These are phyloP conservation scores for Charina bottae DNA, from an alignment of 2,113 vertebrate genomes.

Conservation along the genomic window DNA sequence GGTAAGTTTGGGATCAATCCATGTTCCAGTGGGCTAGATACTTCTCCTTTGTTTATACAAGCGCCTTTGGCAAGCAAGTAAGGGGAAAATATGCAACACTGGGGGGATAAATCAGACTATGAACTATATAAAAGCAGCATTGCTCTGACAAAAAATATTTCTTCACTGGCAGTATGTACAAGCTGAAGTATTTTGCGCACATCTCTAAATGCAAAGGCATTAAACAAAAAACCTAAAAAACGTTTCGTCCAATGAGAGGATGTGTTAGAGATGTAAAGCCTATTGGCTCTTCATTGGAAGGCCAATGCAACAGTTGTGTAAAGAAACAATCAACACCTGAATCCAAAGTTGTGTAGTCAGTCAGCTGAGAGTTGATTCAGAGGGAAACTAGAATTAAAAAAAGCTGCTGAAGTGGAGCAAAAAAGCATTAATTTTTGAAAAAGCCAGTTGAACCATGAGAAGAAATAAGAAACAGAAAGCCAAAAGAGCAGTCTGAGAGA, in stretches of 20 bases:
- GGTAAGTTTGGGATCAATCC: background rate
- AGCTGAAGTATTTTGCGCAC: background rate
- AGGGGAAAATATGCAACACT: background rate
- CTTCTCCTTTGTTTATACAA: conserved; percentile 11
- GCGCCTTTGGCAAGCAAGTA: background rate
- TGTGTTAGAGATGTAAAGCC: background rate
- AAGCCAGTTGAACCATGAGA: background rate
- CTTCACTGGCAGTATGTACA: background rate
- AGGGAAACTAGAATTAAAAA: background rate
- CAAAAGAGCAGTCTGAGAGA: background rate
- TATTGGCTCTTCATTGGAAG: background rate
- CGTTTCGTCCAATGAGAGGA: background rate
- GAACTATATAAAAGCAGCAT: background rate
- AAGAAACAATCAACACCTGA: background rate
- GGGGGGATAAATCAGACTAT: conserved; percentile 8
- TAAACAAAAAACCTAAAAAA: background rate
- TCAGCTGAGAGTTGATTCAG: background rate
- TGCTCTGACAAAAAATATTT: background rate
- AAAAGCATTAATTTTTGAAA: background rate
- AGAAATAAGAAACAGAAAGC: background rate
- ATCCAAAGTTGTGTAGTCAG: background rate
- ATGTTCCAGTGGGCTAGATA: background rate
- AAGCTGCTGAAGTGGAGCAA: background rate
- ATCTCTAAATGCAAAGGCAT: background rate
- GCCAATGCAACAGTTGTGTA: background rate